Conservation (phyloP, 2,797 vertebrate genomes). For the Tachyglossus aculeatus region DNA sequence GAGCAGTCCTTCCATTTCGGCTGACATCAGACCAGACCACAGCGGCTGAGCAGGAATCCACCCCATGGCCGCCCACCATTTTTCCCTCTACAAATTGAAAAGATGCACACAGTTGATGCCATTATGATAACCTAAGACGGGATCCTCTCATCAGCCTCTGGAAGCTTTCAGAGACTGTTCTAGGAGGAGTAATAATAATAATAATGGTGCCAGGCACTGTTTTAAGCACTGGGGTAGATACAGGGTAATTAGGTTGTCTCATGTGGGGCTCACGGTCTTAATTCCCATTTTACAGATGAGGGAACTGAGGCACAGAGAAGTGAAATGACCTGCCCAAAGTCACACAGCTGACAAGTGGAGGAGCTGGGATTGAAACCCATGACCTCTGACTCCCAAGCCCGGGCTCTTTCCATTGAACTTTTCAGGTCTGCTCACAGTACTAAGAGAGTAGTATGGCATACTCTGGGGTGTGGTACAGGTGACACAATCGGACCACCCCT, state of each 20-base stretch:
- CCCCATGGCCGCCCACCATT: neutral
- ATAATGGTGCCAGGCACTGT: no score
- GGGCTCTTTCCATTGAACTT: no score
- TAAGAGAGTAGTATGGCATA: neutral
- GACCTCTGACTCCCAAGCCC: no score
- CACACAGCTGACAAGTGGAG: no score
- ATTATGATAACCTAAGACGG: neutral
- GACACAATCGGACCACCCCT: neutral
- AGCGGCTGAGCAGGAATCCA: neutral
- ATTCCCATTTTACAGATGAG: no score
- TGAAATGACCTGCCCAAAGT: no score
- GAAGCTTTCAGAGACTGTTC: neutral
- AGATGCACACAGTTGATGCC: neutral
- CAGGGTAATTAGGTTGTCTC: no score
- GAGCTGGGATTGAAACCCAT: no score
- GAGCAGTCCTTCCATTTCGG: neutral
- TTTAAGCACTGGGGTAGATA: no score
- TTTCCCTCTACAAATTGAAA: neutral
- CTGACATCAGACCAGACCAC: neutral
- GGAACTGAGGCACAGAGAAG: no score
- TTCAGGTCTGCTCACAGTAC: neutral
- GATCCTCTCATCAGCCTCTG: neutral
- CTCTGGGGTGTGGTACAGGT: neutral
- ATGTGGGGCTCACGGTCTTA: no score
- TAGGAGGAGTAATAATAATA: no score